Conservation (phyloP, 2,888 invertebrate genomes). For the Leptinotarsa juncta region DNA sequence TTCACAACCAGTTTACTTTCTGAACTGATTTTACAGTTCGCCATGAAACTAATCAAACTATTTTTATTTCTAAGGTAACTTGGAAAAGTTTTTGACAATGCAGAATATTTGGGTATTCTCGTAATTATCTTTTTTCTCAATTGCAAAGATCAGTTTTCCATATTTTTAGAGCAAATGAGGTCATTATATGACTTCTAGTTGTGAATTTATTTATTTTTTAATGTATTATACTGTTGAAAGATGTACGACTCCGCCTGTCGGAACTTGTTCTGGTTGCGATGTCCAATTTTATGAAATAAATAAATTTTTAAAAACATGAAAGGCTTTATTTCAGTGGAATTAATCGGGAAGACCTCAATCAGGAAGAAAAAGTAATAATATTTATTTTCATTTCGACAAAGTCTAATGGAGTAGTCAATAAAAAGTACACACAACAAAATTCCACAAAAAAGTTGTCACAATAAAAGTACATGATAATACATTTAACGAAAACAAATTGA, state of each 20-base stretch:
- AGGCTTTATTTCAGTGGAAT: no score
- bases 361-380: no score
- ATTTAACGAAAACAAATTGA: no score
- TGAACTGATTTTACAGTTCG: not conserved
- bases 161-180: not conserved
- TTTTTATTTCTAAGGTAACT: not conserved
- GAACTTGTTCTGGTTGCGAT: not conserved
- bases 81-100: no score
- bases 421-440: no score
- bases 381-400: no score
- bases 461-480: no score
- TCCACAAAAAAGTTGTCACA: no score
- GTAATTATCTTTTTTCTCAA: not conserved
- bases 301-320: not conserved
- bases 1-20: not conserved
- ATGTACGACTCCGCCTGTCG: not conserved
- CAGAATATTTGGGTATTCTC: not conserved
- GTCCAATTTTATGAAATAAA: conserved; percentile 1
- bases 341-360: no score
- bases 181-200: not conserved
- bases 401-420: no score
- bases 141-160: not conserved
- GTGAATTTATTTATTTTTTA: conserved; percentile 4
- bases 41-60: not conserved
- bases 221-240: conserved; percentile 8